A percentile compares a stretch with the other conserved stretches of the same genome.
These are phyloP conservation scores for Catharus minimus DNA, from an alignment of 2,113 vertebrate genomes.

Conservation along the genomic window DNA sequence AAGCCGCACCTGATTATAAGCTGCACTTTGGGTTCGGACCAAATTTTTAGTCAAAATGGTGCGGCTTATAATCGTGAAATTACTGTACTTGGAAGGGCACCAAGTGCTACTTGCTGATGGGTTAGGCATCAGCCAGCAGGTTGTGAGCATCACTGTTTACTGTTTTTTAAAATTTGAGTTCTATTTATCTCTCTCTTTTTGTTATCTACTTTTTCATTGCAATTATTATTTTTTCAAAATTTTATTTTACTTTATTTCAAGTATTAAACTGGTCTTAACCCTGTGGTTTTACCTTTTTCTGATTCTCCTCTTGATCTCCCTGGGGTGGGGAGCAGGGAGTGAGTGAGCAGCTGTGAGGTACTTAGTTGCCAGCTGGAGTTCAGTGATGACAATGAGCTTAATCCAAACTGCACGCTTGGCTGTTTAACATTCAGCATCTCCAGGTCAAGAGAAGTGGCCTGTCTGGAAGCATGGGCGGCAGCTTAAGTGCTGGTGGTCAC, in stretches of 20 bases:
- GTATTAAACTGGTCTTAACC: background rate
- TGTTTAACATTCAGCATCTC: background rate
- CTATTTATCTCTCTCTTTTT: background rate
- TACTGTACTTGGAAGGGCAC: background rate
- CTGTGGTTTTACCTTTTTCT: background rate
- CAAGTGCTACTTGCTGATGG: background rate
- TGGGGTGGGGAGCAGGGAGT: background rate
- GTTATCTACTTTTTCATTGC: background rate
- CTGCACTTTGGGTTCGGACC: too few species aligned
- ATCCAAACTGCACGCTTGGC: background rate
- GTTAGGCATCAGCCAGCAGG: accelerated
- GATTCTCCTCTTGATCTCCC: background rate
- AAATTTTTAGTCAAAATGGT: too few species aligned
- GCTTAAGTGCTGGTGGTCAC: background rate
- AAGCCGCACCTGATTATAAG: too few species aligned
- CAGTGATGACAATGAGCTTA: background rate
- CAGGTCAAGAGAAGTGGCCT: background rate
- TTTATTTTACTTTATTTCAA: background rate
- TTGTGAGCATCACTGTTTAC: background rate
- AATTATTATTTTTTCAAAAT: background rate
- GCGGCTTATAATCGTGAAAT: too few species aligned
- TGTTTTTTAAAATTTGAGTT: background rate
- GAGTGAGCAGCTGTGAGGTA: background rate
- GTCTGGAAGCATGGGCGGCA: background rate
- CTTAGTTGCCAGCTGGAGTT: background rate